Conservation (phyloP, 2,113 vertebrate genomes). For the Nasalis larvatus region DNA sequence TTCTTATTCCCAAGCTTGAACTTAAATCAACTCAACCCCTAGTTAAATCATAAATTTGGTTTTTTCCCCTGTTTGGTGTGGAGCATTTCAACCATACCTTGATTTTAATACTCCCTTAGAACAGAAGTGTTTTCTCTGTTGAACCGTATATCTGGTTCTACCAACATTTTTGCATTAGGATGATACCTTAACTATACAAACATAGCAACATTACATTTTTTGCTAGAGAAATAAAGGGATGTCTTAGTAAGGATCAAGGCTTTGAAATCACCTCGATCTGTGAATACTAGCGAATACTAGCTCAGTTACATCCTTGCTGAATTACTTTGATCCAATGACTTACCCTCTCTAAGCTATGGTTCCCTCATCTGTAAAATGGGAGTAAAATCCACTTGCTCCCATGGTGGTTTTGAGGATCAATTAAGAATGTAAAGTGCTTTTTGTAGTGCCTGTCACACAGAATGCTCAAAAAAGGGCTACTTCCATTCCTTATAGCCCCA, state of each 20-base stretch:
- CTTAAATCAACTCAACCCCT: neutral
- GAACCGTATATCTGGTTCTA: neutral
- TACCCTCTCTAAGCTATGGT: neutral
- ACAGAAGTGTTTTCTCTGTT: neutral
- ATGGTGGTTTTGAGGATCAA: neutral
- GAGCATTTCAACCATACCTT: neutral
- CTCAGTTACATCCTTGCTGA: neutral
- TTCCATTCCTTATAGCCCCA: neutral
- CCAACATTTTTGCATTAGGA: neutral
- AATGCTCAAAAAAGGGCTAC: neutral
- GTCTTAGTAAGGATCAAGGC: neutral
- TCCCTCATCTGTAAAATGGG: neutral
- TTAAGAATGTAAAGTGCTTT: neutral
- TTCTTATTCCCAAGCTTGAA: neutral
- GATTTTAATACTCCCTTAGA: constrained; percentile 11
- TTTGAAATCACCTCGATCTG: neutral
- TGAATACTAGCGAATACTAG: neutral
- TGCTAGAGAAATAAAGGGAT: neutral
- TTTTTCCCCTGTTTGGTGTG: neutral
- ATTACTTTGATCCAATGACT: neutral
- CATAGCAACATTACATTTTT: neutral
- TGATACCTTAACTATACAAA: neutral
- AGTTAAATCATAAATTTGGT: neutral
- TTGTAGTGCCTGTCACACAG: neutral
- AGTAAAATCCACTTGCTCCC: neutral